These are phyloP conservation scores for cattle (Bos taurus) DNA, from an alignment of 2,113 vertebrate genomes.

Conservation along the genomic window ARS-UCD2.0 NC_037351.1:61710001-61710500, in stretches of 20 bases:
- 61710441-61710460: neutral
- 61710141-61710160: neutral
- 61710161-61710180: neutral
- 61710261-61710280: too few species aligned
- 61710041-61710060: neutral
- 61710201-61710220: neutral
- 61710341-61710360: neutral
- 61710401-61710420: neutral
- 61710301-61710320: neutral
- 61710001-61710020: neutral
- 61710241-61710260: neutral
- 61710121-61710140: neutral
- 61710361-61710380: neutral
- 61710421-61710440: neutral
- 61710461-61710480: neutral
- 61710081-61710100: neutral
- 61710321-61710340: neutral
- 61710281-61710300: neutral
- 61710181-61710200: neutral
- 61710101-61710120: neutral
- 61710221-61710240: neutral
- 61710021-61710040: neutral
- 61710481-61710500: neutral
- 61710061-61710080: neutral
- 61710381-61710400: neutral